phyloP scores from a whole-genome alignment of 2,888 invertebrate species.

The Pristionchus fissidentatus region DNA sequence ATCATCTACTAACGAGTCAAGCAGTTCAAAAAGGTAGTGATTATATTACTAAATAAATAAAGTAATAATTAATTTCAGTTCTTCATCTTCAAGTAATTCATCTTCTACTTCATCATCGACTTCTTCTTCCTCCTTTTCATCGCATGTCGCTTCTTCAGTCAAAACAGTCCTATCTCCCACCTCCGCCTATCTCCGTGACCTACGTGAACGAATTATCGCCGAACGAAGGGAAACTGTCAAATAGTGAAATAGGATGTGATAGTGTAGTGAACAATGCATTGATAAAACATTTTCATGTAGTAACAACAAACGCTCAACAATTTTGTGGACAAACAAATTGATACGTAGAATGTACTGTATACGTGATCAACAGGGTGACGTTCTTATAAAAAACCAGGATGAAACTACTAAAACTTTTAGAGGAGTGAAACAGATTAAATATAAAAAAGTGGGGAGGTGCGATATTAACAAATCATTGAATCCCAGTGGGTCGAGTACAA shows the following conservation, averaged over 20 bases:
- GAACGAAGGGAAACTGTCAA: not conserved
- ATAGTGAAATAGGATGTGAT: not conserved
- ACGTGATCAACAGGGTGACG: not conserved
- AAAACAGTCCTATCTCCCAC: constrained; percentile 17
- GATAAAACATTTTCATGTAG: not conserved
- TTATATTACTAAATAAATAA: not conserved
- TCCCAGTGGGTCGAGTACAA: constrained; percentile 14
- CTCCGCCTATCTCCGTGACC: constrained; percentile 23
- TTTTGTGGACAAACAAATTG: not conserved
- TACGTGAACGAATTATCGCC: constrained; percentile 18
- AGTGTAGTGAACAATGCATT: not conserved
- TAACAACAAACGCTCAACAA: constrained; percentile 21
- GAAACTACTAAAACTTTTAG: no score
- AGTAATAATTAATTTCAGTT: not conserved
- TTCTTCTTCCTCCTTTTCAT: constrained; percentile 17
- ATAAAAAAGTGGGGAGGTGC: not conserved
- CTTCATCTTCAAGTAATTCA: not conserved
- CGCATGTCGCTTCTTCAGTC: constrained; percentile 4
- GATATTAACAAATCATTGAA: not conserved
- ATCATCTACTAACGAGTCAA: not conserved
- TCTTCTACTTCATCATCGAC: constrained; percentile 6
- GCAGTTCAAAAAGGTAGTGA: not conserved
- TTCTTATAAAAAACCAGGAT: not conserved
- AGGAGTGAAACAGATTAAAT: not conserved
- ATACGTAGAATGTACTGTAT: not conserved